Percentiles rank a stretch among this genome's conserved stretches.
phyloP scores from a whole-genome alignment of 1,140 invertebrate genomes.

The Sycophaga agraensis region DNA sequence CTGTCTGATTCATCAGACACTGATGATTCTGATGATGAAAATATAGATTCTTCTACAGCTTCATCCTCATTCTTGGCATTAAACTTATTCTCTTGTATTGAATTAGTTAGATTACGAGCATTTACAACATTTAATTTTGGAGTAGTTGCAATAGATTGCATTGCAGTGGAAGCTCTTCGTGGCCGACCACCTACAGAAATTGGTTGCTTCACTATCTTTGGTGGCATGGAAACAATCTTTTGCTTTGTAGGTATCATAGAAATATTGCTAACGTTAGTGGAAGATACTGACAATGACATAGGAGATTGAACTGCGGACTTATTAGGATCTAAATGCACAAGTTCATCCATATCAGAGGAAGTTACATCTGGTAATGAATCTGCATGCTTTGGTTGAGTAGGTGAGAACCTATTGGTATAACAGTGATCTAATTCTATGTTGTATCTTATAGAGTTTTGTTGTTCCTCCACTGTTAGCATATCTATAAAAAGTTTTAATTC shows the following conservation, averaged over 20 bases:
- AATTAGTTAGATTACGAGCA: not conserved
- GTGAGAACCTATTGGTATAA: slow-evolving; percentile 52
- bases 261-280: slow-evolving; percentile 28
- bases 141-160: slow-evolving; percentile 5
- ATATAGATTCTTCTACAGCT: slow-evolving; percentile 34
- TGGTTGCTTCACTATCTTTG: slow-evolving; percentile 26
- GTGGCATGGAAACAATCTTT: slow-evolving; percentile 22
- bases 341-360: slow-evolving; percentile 42
- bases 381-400: slow-evolving; percentile 46
- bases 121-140: slow-evolving; percentile 31
- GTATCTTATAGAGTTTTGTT: slow-evolving; percentile 50
- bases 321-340: slow-evolving; percentile 33
- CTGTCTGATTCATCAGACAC: slow-evolving; percentile 51
- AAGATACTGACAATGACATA: slow-evolving; percentile 20
- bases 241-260: slow-evolving; percentile 30
- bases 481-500: slow-evolving; percentile 40
- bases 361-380: slow-evolving; percentile 46
- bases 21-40: slow-evolving; percentile 48
- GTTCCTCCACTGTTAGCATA: slow-evolving; percentile 56
- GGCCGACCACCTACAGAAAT: slow-evolving; percentile 7
- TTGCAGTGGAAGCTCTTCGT: slow-evolving; percentile 19
- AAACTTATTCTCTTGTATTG: slow-evolving; percentile 15
- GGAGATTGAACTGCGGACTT: slow-evolving; percentile 25
- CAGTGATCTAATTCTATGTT: slow-evolving; percentile 56
- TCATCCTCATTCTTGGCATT: slow-evolving; percentile 36